Evolutionary conservation across 2,797 vertebrate genomes (phyloP).

Genomic region (Enteromius unitaeniatus): DNA sequence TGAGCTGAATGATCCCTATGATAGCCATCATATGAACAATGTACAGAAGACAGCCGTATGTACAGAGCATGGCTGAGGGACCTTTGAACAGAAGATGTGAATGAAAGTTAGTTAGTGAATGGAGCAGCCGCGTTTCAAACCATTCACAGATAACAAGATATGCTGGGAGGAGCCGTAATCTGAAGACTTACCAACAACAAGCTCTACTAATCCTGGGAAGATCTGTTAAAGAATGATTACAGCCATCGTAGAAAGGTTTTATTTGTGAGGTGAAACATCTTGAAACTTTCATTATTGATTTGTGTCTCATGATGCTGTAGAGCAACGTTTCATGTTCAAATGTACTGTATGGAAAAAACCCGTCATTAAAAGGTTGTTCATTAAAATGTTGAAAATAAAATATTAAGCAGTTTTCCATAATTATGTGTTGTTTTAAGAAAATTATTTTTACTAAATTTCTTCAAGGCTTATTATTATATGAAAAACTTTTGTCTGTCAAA

Average conservation of each 20-base stretch:
- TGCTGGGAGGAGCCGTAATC: neutral
- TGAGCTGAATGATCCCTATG: conserved; percentile 3
- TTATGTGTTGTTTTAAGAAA: neutral
- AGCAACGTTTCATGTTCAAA: neutral
- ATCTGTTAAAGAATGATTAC: neutral
- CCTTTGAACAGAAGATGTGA: conserved; percentile 58
- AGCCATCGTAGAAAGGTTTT: neutral
- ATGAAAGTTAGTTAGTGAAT: conserved; percentile 47
- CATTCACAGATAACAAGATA: conserved; percentile 42
- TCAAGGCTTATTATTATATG: neutral
- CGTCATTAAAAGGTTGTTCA: neutral
- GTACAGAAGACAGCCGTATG: conserved; percentile 36
- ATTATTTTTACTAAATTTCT: neutral
- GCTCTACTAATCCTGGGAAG: neutral
- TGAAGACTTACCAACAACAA: neutral
- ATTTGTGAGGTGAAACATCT: neutral
- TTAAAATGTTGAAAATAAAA: neutral
- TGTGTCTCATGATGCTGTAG: neutral
- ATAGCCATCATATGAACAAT: neutral
- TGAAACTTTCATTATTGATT: neutral
- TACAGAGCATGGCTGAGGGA: conserved; percentile 53
- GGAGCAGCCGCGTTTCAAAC: conserved; percentile 41
- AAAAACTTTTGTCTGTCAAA: neutral
- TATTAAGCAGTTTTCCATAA: too few species aligned
- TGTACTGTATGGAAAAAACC: neutral